Evolutionary conservation across 53 echinoderm and acorn worm genomes (phyloP).

Genomic region (Holothuria leucospilota): DNA sequence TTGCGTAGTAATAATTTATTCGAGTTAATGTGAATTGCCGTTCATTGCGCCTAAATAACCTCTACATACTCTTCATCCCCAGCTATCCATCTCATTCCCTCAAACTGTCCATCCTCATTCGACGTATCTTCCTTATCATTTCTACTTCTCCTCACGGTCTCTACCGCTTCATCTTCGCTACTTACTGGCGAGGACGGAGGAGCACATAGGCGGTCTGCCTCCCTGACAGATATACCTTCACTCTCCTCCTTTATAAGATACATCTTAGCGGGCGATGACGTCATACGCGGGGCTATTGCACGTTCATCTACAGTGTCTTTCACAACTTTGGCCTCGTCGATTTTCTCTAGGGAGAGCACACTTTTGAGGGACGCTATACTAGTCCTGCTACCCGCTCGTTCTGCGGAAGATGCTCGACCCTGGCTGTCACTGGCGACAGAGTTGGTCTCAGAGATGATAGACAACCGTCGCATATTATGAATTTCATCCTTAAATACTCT

Average conservation of each 20-base stretch:
- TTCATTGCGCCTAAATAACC: not conserved
- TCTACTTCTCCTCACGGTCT: not conserved
- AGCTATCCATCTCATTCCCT: constrained; percentile 18
- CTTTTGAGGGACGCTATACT: constrained; percentile 69
- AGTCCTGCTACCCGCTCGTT: constrained; percentile 40
- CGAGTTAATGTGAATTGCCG: too few relatives aligned
- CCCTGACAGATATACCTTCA: not conserved
- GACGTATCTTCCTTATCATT: not conserved
- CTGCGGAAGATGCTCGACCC: constrained; percentile 50
- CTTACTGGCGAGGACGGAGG: not conserved
- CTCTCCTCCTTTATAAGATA: constrained; percentile 20
- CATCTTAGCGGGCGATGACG: not conserved
- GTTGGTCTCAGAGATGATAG: constrained; percentile 78
- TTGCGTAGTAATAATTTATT: too few relatives aligned
- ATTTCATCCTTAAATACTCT: constrained; percentile 82
- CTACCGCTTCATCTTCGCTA: too few relatives aligned
- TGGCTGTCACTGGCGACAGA: constrained; percentile 65
- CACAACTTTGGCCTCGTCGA: constrained; percentile 69
- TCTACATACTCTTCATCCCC: not conserved
- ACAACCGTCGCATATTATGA: constrained; percentile 63
- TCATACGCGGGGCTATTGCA: not conserved
- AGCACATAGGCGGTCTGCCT: not conserved
- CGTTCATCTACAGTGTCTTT: not conserved
- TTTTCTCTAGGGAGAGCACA: constrained; percentile 71
- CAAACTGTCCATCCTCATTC: not conserved